Evolutionary conservation across 2,113 vertebrate genomes (phyloP), one percentile per base, ranked within the genome.

Genomic region (Semicossyphus pulcher): DNA sequence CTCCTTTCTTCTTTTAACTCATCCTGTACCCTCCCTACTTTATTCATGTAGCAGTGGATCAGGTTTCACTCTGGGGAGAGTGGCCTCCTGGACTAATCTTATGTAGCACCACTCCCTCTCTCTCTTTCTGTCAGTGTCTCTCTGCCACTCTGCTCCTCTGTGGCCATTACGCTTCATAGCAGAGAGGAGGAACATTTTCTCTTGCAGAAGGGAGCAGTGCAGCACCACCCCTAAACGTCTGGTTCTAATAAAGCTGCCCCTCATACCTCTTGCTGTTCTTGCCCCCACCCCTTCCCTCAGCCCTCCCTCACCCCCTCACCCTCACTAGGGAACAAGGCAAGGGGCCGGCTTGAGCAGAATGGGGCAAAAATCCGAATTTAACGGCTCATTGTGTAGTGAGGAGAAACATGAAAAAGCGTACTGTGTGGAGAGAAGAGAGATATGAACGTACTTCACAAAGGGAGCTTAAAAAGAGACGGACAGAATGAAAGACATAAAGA

Each of bases 191-290:
- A 69, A 77, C 23, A 21, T 70, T 89, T 82, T 87, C 76, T 80
- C 45, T 72, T 28, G 64, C 49, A 84, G 57, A 68, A 88, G 62
- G 59, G 59, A 78, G 75, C 66, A 58, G 61, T 21, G 49, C 72
- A 77, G 86, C 86, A 89, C 90, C 92, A 89, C 92, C 93, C 92
- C 81, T 69, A 81, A 89, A 89, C 72, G 91, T 92, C 92, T 94
- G 93, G 76, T 93, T 94, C 85, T 92, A 92, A 94, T 94, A 92
- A 93, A 90, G 81, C 72, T 87, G 83, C 86, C 85, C 84, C 85
- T 88, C 78, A 51, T 83, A 82, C 80, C 69, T 81, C 85, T 72
- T 60, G 72, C 76, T 71, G 41, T 56, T 80, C 67, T 59, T 70
- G n/a, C 64, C 62, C 54, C 65, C 53, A 15, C n/a, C 53, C 41